Evolutionary conservation across 2,797 vertebrate genomes (phyloP), one percentile per base, ranked within the genome.

Genomic region (Synaphobranchus kaupii): DNA sequence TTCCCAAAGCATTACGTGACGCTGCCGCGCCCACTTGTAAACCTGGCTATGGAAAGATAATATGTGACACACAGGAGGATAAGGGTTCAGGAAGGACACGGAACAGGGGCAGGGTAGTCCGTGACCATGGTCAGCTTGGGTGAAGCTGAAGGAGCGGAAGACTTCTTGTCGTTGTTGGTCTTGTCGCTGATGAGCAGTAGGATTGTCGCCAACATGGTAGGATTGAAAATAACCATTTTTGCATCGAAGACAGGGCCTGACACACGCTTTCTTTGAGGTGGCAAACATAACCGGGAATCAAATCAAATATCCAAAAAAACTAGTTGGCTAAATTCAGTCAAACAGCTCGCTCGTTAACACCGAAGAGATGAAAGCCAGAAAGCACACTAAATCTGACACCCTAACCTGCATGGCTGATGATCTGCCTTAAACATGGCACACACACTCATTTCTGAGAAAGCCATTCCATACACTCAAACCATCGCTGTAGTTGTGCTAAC

Each of bases 61-160:
- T 31, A 9, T 4, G 58, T 22, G 20, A 17, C 9, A 13, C 58
- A 60, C 25, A n/a, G 28, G 66, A 28, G 20, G 1, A 22, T 7
- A n/a, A 68, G 28, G 0, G 28, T 68, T 31, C n/a, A 68, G 7
- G n/a, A 31, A 28, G n/a, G 8, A 31, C 98, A 0, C 99, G 98
- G 93, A 99, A 99, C 85, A 99, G 96, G 93, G 99, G 96, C 93
- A 99, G 91, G 91, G 93, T 98, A 98, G 92, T 98, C 98, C 0
- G 98, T 99, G 93, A 99, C 97, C 94, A 99, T 96, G 0, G 97
- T 98, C 92, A 99, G 96, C 94, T 98, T 98, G 0, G 99, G 99
- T n/a, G 93, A 99, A 99, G 91, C 96, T 97, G 92, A 98, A 97
- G 87, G 94, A 95, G 89, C 97, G 97, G 92, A 99, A 98, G 91